These are phyloP conservation scores for Carassius carassius DNA, from an alignment of 2,113 vertebrate species.

Conservation along the genomic window DNA sequence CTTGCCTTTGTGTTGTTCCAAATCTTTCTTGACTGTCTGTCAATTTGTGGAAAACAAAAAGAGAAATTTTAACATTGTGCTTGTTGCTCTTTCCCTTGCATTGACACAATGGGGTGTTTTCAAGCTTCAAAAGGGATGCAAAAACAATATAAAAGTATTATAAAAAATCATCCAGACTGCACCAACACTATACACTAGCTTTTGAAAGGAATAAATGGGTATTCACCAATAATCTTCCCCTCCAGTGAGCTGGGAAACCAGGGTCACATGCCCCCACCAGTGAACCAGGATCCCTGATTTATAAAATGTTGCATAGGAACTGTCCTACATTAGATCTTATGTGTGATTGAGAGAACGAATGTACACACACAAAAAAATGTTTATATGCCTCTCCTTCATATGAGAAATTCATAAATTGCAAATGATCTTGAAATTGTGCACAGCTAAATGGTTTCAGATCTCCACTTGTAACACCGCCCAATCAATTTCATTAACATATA, in stretches of 20 bases:
- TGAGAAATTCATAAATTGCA: too few relatives aligned
- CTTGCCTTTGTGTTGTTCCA: neutral
- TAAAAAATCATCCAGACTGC: neutral
- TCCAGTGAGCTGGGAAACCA: neutral
- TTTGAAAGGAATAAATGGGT: neutral
- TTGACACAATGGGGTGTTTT: neutral
- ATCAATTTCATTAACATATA: too few relatives aligned
- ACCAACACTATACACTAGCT: neutral
- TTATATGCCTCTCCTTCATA: too few relatives aligned
- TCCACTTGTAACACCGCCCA: too few relatives aligned
- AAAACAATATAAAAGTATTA: neutral
- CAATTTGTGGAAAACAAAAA: neutral
- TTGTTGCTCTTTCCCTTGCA: neutral
- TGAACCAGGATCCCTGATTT: neutral
- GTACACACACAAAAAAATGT: too few relatives aligned
- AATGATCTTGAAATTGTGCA: too few relatives aligned
- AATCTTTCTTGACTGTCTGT: neutral
- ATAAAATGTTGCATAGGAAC: too few relatives aligned
- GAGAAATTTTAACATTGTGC: neutral
- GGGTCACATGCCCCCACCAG: too few relatives aligned
- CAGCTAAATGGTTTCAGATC: too few relatives aligned
- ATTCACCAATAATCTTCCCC: neutral
- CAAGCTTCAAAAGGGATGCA: neutral
- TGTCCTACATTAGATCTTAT: too few relatives aligned
- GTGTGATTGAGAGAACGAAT: too few relatives aligned